Conservation (phyloP, 2,888 invertebrate species). For the Harmothoe impar region DNA sequence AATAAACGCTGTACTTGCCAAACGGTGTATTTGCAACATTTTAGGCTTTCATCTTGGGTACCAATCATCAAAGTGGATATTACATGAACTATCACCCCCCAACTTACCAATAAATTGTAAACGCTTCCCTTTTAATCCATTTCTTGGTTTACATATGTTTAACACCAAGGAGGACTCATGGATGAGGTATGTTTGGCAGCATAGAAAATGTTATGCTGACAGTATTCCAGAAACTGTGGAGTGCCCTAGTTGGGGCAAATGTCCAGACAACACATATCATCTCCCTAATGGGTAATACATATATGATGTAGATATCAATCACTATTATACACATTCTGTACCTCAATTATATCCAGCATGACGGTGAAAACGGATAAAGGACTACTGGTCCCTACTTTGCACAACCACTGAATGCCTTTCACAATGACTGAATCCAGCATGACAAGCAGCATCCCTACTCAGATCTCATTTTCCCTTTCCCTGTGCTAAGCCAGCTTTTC, state of each 20-base stretch:
- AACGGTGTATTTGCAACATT: background rate
- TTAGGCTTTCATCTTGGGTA: background rate
- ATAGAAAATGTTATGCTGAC: conserved; percentile 1
- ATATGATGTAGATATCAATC: too few relatives aligned
- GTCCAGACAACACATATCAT: background rate
- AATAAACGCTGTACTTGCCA: background rate
- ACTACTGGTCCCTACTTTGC: too few relatives aligned
- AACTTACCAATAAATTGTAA: background rate
- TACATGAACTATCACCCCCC: background rate
- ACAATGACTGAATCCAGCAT: too few relatives aligned
- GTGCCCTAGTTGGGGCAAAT: background rate
- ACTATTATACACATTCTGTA: too few relatives aligned
- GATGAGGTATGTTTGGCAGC: background rate
- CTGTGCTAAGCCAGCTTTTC: too few relatives aligned
- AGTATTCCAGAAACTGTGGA: background rate
- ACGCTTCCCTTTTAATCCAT: background rate
- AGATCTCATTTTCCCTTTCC: too few relatives aligned
- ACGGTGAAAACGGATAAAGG: too few relatives aligned
- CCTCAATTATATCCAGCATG: too few relatives aligned
- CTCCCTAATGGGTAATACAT: background rate
- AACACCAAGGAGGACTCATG: background rate
- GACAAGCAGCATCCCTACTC: too few relatives aligned
- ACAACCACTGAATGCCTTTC: too few relatives aligned
- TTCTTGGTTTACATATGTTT: conserved; percentile 7
- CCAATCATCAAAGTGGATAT: background rate